These are phyloP conservation scores for Colletes latitarsis DNA, from an alignment of 1,140 invertebrate genomes.

Conservation along the genomic window DNA sequence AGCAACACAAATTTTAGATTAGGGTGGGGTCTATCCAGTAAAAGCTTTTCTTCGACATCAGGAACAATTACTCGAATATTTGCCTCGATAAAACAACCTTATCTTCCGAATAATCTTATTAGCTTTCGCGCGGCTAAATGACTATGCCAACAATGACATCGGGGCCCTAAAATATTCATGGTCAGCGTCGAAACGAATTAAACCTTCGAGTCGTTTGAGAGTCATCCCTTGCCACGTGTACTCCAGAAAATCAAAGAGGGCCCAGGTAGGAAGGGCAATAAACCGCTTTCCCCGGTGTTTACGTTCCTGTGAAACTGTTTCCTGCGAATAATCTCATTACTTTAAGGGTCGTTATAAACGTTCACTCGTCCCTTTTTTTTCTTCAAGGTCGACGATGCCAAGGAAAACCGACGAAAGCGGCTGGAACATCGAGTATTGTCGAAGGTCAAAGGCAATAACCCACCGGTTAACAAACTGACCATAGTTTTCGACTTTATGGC, in stretches of 20 bases:
- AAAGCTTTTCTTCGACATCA: too few relatives aligned
- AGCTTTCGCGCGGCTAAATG: neutral
- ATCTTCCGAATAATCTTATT: constrained; percentile 4
- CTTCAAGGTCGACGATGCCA: too few relatives aligned
- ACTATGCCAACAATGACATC: neutral
- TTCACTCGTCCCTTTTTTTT: neutral
- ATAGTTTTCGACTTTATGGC: constrained; percentile 27
- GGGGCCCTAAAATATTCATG: constrained; percentile 2
- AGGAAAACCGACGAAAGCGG: neutral
- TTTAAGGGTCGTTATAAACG: constrained; percentile 27
- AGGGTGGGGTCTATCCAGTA: too few relatives aligned
- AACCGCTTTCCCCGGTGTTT: constrained; percentile 9
- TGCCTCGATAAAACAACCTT: neutral
- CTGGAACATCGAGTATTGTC: neutral
- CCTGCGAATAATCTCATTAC: constrained; percentile 46
- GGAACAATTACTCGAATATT: neutral
- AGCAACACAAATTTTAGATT: too few relatives aligned
- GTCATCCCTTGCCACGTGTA: constrained; percentile 18
- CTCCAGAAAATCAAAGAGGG: constrained; percentile 1
- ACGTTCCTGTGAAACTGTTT: neutral
- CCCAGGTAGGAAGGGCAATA: neutral
- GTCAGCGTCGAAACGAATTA: neutral
- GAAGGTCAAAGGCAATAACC: constrained; percentile 13
- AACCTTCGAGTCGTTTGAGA: neutral
- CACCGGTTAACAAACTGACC: constrained; percentile 11